Conservation (phyloP, 2,797 vertebrate species). For the Jordanella pulchra region DNA sequence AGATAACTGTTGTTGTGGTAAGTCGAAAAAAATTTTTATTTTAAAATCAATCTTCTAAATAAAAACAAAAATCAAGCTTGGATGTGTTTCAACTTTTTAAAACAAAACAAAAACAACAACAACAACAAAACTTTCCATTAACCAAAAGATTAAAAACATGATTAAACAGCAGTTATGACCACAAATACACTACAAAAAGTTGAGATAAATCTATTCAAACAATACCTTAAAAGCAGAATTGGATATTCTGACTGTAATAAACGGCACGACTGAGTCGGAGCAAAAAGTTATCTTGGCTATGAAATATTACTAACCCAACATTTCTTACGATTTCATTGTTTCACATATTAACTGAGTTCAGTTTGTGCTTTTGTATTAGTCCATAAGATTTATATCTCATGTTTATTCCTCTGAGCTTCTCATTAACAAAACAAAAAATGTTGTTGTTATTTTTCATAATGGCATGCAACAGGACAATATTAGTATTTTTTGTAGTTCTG, state of each 20-base stretch:
- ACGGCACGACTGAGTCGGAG: constrained; percentile 51
- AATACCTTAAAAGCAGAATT: constrained; percentile 58
- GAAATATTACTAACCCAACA: constrained; percentile 37
- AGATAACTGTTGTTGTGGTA: constrained; percentile 11
- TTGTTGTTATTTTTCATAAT: constrained; percentile 16
- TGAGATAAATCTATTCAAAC: constrained; percentile 54
- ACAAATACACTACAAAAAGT: constrained; percentile 53
- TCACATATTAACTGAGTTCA: constrained; percentile 47
- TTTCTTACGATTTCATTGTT: constrained; percentile 36
- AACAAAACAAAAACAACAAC: constrained; percentile 33
- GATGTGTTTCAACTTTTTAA: constrained; percentile 46
- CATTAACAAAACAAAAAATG: constrained; percentile 11
- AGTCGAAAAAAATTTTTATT: constrained; percentile 71
- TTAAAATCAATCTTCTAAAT: constrained; percentile 60
- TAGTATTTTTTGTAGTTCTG: constrained; percentile 21
- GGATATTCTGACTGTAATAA: constrained; percentile 43
- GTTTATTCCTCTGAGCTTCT: constrained; percentile 23
- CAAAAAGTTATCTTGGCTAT: constrained; percentile 38
- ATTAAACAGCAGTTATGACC: constrained; percentile 76
- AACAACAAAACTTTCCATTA: constrained; percentile 45
- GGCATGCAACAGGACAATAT: constrained; percentile 38
- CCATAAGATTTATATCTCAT: constrained; percentile 36
- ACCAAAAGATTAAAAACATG: constrained; percentile 63
- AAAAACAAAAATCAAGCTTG: constrained; percentile 55
- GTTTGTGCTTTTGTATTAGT: constrained; percentile 58